Conservation (phyloP, 2,113 vertebrate genomes). For the Eonycteris spelaea region DNA sequence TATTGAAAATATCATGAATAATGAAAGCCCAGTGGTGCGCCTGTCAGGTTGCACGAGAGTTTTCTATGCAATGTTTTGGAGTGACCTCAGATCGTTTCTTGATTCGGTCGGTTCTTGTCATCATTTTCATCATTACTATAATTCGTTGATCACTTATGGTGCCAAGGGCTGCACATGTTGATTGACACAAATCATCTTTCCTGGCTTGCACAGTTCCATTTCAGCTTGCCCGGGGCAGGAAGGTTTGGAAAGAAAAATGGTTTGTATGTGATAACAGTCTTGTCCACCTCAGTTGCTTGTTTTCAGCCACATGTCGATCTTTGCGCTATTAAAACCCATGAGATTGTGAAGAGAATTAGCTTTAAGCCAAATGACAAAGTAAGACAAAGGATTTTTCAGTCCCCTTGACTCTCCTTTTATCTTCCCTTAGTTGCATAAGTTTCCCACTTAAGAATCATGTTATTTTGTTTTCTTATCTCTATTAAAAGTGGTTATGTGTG, state of each 20-base stretch:
- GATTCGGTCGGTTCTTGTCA: background rate
- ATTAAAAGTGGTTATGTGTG: background rate
- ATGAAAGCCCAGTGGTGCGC: background rate
- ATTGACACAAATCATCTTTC: background rate
- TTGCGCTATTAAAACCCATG: background rate
- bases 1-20: background rate
- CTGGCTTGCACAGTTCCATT: background rate
- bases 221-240: background rate
- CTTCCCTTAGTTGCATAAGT: background rate
- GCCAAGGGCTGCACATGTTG: background rate
- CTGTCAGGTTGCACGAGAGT: background rate
- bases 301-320: background rate
- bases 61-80: background rate
- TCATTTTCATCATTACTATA: background rate
- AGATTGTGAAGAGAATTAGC: background rate
- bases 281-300: background rate
- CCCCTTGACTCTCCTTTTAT: background rate
- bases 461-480: conserved; percentile 4
- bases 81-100: background rate
- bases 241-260: background rate
- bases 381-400: background rate
- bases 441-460: background rate
- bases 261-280: background rate
- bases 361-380: background rate
- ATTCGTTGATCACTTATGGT: background rate